These are phyloP conservation scores for Lophius americanus DNA, from an alignment of 2,797 vertebrate species.

Conservation along the genomic window DNA sequence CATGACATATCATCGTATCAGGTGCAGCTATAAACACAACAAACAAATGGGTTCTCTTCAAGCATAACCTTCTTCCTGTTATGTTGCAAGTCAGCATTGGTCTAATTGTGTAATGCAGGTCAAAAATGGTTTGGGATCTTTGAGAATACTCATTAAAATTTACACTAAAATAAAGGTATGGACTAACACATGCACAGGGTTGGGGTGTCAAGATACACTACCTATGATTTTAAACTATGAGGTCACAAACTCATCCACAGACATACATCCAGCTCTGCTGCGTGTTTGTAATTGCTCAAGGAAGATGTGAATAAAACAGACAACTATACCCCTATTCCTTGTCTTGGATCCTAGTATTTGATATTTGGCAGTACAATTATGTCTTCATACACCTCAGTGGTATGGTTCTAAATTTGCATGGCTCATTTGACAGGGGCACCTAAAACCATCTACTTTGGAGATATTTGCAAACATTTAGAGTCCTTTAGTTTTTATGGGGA, in stretches of 20 bases:
- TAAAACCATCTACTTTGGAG: not conserved
- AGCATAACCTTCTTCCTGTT: not conserved
- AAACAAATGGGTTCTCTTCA: not conserved
- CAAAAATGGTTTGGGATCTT: too few species aligned
- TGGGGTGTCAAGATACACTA: too few species aligned
- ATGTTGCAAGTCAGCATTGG: not conserved
- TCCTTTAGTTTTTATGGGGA: not conserved
- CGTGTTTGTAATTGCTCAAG: not conserved
- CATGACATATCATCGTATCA: too few species aligned
- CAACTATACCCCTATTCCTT: too few species aligned
- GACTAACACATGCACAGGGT: too few species aligned
- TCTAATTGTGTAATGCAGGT: not conserved
- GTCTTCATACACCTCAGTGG: not conserved
- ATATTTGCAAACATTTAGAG: not conserved
- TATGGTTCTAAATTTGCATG: conserved; percentile 8
- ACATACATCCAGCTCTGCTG: too few species aligned
- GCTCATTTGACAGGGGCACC: not conserved
- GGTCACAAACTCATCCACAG: too few species aligned
- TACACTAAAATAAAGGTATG: too few species aligned
- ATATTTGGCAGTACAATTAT: not conserved
- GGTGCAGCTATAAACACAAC: too few species aligned
- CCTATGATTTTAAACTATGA: too few species aligned
- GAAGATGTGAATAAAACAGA: too few species aligned
- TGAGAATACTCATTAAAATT: too few species aligned
- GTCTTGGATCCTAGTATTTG: conserved; percentile 2